These are phyloP conservation scores for Oryzias javanicus DNA, from an alignment of 2,113 vertebrate species.

Conservation along the genomic window DNA sequence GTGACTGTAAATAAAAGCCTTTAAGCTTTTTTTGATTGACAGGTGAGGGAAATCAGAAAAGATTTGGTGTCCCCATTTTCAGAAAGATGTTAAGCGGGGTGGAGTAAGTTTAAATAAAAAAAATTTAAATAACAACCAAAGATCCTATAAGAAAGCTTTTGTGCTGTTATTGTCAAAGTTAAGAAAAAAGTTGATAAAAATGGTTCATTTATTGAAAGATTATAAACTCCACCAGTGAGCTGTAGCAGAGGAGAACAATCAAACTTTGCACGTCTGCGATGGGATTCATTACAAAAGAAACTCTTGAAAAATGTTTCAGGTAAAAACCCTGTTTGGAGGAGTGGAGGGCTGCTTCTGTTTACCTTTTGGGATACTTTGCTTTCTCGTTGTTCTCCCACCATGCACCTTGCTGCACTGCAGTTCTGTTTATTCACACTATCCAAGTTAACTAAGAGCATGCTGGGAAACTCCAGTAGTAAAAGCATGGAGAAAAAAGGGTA, in stretches of 20 bases:
- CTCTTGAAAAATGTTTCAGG: constrained; percentile 42
- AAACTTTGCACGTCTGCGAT: constrained; percentile 7
- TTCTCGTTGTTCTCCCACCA: constrained; percentile 45
- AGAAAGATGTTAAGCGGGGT: too few relatives aligned
- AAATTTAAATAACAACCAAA: too few relatives aligned
- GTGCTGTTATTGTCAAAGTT: too few relatives aligned
- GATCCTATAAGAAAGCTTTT: too few relatives aligned
- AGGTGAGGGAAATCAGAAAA: too few relatives aligned
- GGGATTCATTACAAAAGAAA: constrained; percentile 32
- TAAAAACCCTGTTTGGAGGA: constrained; percentile 53
- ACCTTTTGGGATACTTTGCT: constrained; percentile 55
- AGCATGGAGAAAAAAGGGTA: background rate
- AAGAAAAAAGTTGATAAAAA: background rate
- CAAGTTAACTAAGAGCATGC: constrained; percentile 21
- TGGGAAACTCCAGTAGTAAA: constrained; percentile 30
- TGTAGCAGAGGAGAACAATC: constrained; percentile 5
- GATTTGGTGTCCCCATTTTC: too few relatives aligned
- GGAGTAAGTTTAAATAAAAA: too few relatives aligned
- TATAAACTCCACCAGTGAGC: too few relatives aligned
- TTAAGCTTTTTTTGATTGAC: too few relatives aligned
- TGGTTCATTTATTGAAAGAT: background rate
- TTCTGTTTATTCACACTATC: constrained; percentile 35
- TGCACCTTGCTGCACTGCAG: constrained; percentile 31
- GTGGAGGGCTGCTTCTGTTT: constrained; percentile 32
- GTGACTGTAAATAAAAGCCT: too few relatives aligned